Conservation (phyloP, 2,888 invertebrate genomes). For the Erebia aethiops region DNA sequence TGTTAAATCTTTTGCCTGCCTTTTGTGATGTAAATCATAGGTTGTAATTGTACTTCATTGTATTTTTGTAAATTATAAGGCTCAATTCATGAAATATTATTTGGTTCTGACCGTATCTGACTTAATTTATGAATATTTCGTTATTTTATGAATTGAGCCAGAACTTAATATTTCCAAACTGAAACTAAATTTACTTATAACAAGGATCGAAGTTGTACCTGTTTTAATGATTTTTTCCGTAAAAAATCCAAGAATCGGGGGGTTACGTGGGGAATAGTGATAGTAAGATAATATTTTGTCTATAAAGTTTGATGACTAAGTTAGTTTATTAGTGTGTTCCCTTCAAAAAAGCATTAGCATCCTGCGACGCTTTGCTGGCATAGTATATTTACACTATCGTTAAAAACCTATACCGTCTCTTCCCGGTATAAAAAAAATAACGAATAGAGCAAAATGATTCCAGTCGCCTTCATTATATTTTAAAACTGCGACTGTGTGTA, state of each 20-base stretch:
- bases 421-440: not conserved
- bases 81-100: constrained; percentile 18
- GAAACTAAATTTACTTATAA: constrained; percentile 52
- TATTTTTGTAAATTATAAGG: not conserved
- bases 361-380: not conserved
- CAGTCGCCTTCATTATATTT: constrained; percentile 25
- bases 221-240: constrained; percentile 71
- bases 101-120: constrained; percentile 59
- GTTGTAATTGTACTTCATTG: constrained; percentile 45
- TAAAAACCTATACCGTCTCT: too few relatives aligned
- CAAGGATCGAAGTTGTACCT: constrained; percentile 55
- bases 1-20: constrained; percentile 48
- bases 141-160: constrained; percentile 3
- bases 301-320: not conserved
- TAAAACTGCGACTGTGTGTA: constrained; percentile 9
- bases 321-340: not conserved
- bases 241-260: constrained; percentile 77
- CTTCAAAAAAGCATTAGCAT: not conserved
- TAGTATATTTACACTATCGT: not conserved
- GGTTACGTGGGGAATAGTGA: constrained; percentile 41
- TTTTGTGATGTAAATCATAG: constrained; percentile 58
- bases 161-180: constrained; percentile 1
- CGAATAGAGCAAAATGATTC: constrained; percentile 32
- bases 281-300: constrained; percentile 9
- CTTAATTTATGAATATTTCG: constrained; percentile 48